These are phyloP conservation scores for Poecilobothrus nobilitatus DNA, from an alignment of 2,888 invertebrate species.

Conservation along the genomic window DNA sequence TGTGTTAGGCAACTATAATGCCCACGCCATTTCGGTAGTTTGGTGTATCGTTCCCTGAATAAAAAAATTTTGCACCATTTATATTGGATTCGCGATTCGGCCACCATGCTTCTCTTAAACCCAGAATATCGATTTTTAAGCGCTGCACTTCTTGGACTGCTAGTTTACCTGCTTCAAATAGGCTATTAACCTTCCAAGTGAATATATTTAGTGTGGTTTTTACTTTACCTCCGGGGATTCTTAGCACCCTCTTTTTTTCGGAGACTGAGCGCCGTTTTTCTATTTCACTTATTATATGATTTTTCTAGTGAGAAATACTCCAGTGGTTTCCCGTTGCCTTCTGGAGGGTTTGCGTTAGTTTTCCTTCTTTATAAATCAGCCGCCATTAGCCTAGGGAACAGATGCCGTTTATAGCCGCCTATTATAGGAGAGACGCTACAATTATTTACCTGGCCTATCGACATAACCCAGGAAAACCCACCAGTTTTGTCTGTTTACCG, in stretches of 20 bases:
- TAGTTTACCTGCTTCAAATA: no score
- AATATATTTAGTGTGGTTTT: conserved; percentile 5
- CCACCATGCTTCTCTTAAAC: not conserved
- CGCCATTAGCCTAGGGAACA: no score
- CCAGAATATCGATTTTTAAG: not conserved
- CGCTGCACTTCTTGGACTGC: not conserved
- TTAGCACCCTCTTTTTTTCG: conserved; percentile 8
- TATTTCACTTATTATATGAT: not conserved
- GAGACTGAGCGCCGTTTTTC: conserved; percentile 12
- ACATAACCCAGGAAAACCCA: no score
- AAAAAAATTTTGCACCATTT: not conserved
- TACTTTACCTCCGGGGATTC: conserved; percentile 13
- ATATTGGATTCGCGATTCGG: not conserved
- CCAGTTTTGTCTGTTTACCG: no score
- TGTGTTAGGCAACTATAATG: not conserved
- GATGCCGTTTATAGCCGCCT: no score
- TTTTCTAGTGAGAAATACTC: not conserved
- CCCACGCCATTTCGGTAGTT: not conserved
- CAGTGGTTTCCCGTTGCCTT: no score
- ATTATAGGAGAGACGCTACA: no score
- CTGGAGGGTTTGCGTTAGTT: no score
- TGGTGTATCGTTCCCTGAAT: not conserved
- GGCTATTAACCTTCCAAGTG: conserved; percentile 1
- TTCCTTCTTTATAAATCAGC: no score
- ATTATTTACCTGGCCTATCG: no score